Base-by-base conservation (phyloP, 2,113 vertebrate genomes). In the Esox niger region DNA sequence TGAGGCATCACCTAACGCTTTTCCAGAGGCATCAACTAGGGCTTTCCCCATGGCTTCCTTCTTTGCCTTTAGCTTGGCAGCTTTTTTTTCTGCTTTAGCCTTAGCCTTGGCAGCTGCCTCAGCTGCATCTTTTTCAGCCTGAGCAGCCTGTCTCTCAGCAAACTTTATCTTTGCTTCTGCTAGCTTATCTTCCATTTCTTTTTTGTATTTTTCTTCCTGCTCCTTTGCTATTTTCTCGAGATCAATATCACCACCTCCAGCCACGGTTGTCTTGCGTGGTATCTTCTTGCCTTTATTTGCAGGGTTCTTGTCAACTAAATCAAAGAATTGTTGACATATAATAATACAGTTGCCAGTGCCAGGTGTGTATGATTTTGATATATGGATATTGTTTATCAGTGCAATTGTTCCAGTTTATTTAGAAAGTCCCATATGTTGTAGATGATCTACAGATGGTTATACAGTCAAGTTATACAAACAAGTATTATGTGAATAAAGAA, bases 221-320 rank as follows among this genome's bases (percentile, higher is more conserved):
- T 91, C 88, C 31, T 83, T 82, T 0, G 89, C 89, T 31, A 90
- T 84, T 80, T 30, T 89, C 2, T 73, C 4, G 47, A 93, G 65
- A 0, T 90, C 88, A 3, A 56, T 83, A 0, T 83, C 79, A n/a
- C 52, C 26, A 0, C 49, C 85, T 30, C 86, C 88, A n/a, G 87
- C 88, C 62, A 78, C 47, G 1, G 87, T 90, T 1, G 76, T 82
- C 77, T 91, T 91, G 17, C 88, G 87, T 26, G 61, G 66, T 49
- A 2, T 70, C 69, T 89, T 90, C 73, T 90, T 91, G 4, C 86
- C 86, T 57, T 85, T 87, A 52, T 49, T 70, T 23, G 60, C 68
- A 29, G 81, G 52, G 71, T 89, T 75, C 79, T 87, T 91, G 76
- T 89, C 73, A 66, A 67, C 90, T 91, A 26, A 63, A n/a, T 43